Evolutionary conservation across 2,797 vertebrate species (phyloP).

Genomic region (Gallinago nigripennis): DNA sequence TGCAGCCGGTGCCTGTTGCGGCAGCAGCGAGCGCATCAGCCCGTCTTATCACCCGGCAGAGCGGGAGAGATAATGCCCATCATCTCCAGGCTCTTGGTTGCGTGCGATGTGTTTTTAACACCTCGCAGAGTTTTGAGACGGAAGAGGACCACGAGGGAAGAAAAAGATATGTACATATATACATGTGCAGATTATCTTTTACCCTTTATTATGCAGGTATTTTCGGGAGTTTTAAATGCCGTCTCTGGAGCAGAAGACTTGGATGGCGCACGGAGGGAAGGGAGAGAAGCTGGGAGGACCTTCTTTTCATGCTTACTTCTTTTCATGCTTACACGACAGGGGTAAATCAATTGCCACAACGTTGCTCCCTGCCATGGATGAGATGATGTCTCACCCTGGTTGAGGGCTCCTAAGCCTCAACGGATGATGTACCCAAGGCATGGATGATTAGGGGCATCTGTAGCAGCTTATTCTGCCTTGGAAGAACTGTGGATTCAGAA

Average conservation of each 20-base stretch:
- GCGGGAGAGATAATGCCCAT: neutral
- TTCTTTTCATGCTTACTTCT: neutral
- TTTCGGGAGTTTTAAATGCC: conserved; percentile 22
- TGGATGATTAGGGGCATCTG: neutral
- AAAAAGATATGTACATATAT: neutral
- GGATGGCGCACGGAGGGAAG: neutral
- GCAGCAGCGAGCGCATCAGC: neutral
- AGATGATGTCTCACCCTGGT: neutral
- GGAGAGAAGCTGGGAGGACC: neutral
- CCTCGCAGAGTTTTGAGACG: neutral
- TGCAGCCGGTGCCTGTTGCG: neutral
- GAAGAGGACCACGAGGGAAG: neutral
- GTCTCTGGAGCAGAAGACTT: neutral
- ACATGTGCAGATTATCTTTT: neutral
- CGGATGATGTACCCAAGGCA: neutral
- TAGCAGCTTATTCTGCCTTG: rapidly evolving
- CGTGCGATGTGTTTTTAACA: neutral
- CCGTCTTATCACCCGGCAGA: neutral
- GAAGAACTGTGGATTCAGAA: neutral
- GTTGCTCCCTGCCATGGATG: neutral
- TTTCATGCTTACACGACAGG: neutral
- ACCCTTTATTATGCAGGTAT: conserved; percentile 45
- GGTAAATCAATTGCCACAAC: neutral
- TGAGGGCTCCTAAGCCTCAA: neutral
- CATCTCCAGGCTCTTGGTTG: neutral